A percentile compares a stretch with the other conserved stretches of the same genome.
These are phyloP conservation scores for Panzeria rudis DNA, from an alignment of 2,888 invertebrate genomes.

Conservation along the genomic window DNA sequence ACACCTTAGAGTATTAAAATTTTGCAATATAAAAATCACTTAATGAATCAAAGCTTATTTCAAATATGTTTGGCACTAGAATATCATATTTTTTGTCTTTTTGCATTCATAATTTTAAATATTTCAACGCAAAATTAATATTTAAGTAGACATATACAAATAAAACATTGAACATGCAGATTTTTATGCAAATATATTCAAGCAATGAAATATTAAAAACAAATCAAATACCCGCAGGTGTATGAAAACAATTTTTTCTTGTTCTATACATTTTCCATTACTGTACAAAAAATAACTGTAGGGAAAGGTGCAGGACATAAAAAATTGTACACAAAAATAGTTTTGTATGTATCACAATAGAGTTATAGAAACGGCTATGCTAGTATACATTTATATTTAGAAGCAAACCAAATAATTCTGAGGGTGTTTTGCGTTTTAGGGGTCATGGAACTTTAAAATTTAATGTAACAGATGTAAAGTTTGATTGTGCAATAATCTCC, in stretches of 20 bases:
- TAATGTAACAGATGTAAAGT: too few species aligned
- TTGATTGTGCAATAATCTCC: too few species aligned
- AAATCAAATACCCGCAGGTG: constrained; percentile 65
- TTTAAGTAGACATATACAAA: constrained; percentile 47
- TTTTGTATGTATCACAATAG: too few species aligned
- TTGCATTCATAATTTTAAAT: constrained; percentile 34
- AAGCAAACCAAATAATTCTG: too few species aligned
- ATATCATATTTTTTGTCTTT: not conserved
- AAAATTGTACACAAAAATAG: not conserved
- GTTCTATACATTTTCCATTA: not conserved
- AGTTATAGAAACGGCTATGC: not conserved
- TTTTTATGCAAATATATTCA: constrained; percentile 54
- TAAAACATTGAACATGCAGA: constrained; percentile 4
- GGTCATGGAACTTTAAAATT: too few species aligned
- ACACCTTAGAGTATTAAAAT: constrained; percentile 1
- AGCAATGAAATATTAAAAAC: constrained; percentile 54
- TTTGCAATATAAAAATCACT: not conserved
- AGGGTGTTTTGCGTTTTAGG: too few species aligned
- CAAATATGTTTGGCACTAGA: not conserved
- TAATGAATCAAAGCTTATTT: constrained; percentile 16
- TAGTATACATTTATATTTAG: too few species aligned
- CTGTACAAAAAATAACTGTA: not conserved
- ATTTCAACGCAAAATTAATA: constrained; percentile 58
- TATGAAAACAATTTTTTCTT: constrained; percentile 16
- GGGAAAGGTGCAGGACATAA: not conserved